phyloP scores from a whole-genome alignment of 2,797 vertebrate genomes.

The Harpagifer antarcticus region DNA sequence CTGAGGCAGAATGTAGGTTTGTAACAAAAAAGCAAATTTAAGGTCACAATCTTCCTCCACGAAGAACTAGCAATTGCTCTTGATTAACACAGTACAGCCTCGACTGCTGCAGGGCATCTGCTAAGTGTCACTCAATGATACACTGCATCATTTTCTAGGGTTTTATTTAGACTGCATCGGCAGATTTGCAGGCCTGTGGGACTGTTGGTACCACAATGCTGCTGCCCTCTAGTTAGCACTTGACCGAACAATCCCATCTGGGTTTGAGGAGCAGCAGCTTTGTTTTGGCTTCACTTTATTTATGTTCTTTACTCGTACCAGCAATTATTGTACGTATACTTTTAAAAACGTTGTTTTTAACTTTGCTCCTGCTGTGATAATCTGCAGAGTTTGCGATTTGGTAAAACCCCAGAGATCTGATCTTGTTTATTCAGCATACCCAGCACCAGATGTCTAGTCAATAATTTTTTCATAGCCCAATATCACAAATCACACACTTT shows the following conservation, averaged over 20 bases:
- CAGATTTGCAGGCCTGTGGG: slow-evolving; percentile 50
- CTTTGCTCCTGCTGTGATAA: background rate
- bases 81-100: slow-evolving; percentile 8
- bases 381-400: background rate
- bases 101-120: slow-evolving; percentile 36
- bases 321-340: background rate
- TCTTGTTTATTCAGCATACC: slow-evolving; percentile 5
- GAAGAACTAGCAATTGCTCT: slow-evolving; percentile 15
- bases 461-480: too few species aligned
- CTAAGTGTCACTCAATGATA: slow-evolving; percentile 47
- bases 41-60: background rate
- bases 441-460: background rate
- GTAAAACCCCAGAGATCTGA: background rate
- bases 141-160: background rate
- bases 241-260: slow-evolving; percentile 58
- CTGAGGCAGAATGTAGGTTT: background rate
- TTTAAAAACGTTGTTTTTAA: background rate
- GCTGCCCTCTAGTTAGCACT: slow-evolving; percentile 70
- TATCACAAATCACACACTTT: too few species aligned
- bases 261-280: slow-evolving; percentile 26
- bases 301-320: background rate
- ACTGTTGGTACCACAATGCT: slow-evolving; percentile 41
- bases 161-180: slow-evolving; percentile 55
- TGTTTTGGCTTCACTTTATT: slow-evolving; percentile 20
- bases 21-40: background rate